phyloP scores from a whole-genome alignment of 2,888 invertebrate species.

The Yponomeuta cagnagella region DNA sequence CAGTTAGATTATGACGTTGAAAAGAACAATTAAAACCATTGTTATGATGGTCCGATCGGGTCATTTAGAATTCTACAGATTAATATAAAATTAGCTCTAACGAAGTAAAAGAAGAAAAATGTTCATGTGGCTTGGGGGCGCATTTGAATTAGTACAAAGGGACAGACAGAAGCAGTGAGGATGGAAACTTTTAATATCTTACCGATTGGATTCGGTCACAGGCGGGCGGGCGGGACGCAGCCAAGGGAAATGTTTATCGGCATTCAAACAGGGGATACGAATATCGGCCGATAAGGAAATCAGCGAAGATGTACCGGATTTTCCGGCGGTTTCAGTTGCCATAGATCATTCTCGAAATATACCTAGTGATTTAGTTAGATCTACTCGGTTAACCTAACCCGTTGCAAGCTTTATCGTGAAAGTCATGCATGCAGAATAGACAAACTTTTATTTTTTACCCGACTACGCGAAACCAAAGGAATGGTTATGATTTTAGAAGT shows the following conservation, averaged over 20 bases:
- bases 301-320: conserved; percentile 23
- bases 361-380: not conserved
- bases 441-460: too few relatives aligned
- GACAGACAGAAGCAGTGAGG: conserved; percentile 39
- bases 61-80: too few relatives aligned
- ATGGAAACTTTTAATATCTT: conserved; percentile 73
- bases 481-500: too few relatives aligned
- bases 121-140: conserved; percentile 29
- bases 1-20: too few relatives aligned
- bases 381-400: too few relatives aligned
- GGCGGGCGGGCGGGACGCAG: conserved; percentile 50
- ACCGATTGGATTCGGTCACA: conserved; percentile 67
- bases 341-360: not conserved
- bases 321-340: conserved; percentile 17
- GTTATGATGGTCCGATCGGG: too few relatives aligned
- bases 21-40: too few relatives aligned
- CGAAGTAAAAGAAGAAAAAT: conserved; percentile 7
- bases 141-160: conserved; percentile 50
- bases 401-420: too few relatives aligned
- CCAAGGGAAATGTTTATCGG: conserved; percentile 54
- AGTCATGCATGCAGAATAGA: too few relatives aligned
- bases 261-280: conserved; percentile 44
- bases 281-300: conserved; percentile 55
- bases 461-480: too few relatives aligned
- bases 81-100: not conserved